Conservation (phyloP, 1,140 invertebrate species). For the Cecropterus lyciades region DNA sequence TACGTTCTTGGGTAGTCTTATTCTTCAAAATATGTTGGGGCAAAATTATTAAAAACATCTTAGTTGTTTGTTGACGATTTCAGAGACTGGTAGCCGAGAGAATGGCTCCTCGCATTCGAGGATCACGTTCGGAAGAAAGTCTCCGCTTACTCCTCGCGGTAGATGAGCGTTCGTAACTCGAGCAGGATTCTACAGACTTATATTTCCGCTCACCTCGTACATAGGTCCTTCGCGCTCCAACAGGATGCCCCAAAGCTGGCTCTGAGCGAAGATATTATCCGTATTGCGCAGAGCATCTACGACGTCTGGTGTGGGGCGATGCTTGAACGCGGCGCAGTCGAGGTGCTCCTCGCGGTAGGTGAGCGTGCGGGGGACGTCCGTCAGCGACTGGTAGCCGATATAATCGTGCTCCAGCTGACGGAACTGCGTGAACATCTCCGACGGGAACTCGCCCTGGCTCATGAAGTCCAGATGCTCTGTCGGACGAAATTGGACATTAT, state of each 20-base stretch:
- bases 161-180: no score
- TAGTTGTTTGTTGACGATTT: no score
- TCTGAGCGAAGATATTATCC: constrained; percentile 90
- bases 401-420: constrained; percentile 96
- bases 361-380: constrained; percentile 95
- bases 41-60: no score
- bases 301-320: constrained; percentile 89
- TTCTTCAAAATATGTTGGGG: no score
- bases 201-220: no score
- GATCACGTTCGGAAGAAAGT: no score
- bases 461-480: constrained; percentile 98
- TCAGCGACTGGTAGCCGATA: constrained; percentile 98
- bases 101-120: no score
- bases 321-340: constrained; percentile 77
- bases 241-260: constrained; percentile 94
- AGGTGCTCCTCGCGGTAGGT: constrained; percentile 75
- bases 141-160: no score
- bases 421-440: constrained; percentile 91
- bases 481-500: no score
- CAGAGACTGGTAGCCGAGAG: no score
- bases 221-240: constrained; percentile 92
- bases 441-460: constrained; percentile 89
- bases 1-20: no score
- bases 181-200: no score
- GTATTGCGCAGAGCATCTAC: constrained; percentile 88